These are phyloP conservation scores for Aphidoletes aphidimyza DNA, from an alignment of 2,888 invertebrate genomes.

Conservation along the genomic window DNA sequence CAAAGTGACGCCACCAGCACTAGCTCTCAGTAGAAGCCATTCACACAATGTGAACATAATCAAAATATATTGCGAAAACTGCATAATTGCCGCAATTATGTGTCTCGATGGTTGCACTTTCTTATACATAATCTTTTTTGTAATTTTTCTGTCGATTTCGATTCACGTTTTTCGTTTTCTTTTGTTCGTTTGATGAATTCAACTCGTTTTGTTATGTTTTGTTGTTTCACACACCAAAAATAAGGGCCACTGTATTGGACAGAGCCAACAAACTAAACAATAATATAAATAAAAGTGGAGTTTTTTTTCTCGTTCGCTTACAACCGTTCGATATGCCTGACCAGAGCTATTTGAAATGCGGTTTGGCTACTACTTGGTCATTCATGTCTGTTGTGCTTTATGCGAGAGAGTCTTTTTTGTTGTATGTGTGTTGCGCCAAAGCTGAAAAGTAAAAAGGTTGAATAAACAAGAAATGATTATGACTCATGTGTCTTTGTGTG, in stretches of 20 bases:
- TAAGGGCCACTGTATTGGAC: not conserved
- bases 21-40: not conserved
- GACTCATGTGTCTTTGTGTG: not conserved
- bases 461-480: not conserved
- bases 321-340: slow-evolving; percentile 53
- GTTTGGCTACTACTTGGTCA: slow-evolving; percentile 51
- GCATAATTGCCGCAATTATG: not conserved
- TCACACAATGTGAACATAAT: slow-evolving; percentile 18
- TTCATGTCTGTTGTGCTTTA: slow-evolving; percentile 40
- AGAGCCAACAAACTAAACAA: not conserved
- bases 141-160: not conserved
- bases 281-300: not conserved
- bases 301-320: not conserved
- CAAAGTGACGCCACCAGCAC: not conserved
- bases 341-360: slow-evolving; percentile 52
- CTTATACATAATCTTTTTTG: not conserved
- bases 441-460: not conserved
- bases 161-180: not conserved
- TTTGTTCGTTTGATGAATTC: not conserved
- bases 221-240: slow-evolving; percentile 28
- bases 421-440: slow-evolving; percentile 28
- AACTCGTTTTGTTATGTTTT: not conserved
- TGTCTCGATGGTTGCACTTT: not conserved
- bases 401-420: not conserved
- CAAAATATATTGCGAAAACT: slow-evolving; percentile 38